Evolutionary conservation across 2,113 vertebrate genomes (phyloP).

Genomic region (Piaya cayana): DNA sequence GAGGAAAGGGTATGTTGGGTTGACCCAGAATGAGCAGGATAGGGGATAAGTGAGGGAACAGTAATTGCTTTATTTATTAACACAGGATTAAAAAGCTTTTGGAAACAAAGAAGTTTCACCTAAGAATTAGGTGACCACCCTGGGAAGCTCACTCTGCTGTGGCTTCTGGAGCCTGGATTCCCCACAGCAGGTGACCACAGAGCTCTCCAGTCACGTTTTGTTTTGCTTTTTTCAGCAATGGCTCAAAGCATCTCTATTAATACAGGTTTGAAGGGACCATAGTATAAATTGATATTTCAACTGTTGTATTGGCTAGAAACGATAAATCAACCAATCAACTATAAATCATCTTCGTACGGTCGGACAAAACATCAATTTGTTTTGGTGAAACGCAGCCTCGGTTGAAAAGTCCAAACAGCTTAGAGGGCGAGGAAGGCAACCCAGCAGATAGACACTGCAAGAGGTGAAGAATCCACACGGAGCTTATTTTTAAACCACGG

Average conservation of each 20-base stretch:
- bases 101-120: not conserved
- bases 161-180: not conserved
- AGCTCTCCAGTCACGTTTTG: not conserved
- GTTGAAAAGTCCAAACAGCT: not conserved
- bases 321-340: not conserved
- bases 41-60: not conserved
- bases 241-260: not conserved
- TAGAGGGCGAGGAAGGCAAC: not conserved
- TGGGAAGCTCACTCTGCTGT: fast-evolving
- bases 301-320: not conserved
- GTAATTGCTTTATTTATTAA: not conserved
- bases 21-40: not conserved
- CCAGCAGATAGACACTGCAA: not conserved
- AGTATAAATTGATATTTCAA: not conserved
- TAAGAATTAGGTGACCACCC: not conserved
- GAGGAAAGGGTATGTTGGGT: not conserved
- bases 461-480: not conserved
- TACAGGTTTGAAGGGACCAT: not conserved
- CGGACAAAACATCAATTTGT: not conserved
- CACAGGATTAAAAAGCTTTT: not conserved
- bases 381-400: not conserved
- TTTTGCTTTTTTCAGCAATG: not conserved
- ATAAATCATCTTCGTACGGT: not conserved
- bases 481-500: not conserved
- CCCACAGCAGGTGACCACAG: not conserved